Evolutionary conservation across 2,888 invertebrate species (phyloP), one percentile per base, ranked within the genome.

Genomic region (Isoperla grammatica): DNA sequence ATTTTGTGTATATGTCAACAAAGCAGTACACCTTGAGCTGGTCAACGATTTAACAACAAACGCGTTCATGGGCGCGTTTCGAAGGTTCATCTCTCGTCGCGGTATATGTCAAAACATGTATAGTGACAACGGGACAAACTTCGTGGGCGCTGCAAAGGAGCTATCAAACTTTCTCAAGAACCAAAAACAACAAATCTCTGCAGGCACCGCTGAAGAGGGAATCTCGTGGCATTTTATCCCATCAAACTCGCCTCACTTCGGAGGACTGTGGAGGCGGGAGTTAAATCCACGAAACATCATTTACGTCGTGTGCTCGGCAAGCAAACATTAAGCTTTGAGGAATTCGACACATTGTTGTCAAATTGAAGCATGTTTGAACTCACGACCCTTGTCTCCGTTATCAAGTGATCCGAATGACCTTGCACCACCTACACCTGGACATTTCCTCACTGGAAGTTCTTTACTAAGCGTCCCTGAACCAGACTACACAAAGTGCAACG

Each of bases 251-350:
- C 71, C 70, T 1, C 66, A 70, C 55, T 69, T 70, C 53, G 72
- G 72, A 5, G 72, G 72, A 12, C 43, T 72, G 13, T 72, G 71
- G 73, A 73, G 59, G 67, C 70, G 2, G 69, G 67, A 6, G 67
- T 73, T 8, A 71, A 69, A 48, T 67, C 67, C 0, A 59, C 67
- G 2, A 73, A 74, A 64, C 61, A 55, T 59, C 71, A 71, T 63
- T 55, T 72, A 19, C 63, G 62, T 20, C 63, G 69, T 22, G 61
- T 70, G 29, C 29, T 29, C 29, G 29, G 29, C 29, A 29, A 29
- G 4, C 29, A 29, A 29, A 29, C 8, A 6, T 54, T 71, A 3
- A 71, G 67, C 2, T 69, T 62, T 56, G 71, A 72, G 60, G 68
- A 72, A 46, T 63, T 71, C 48, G 23, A 57, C 13, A 73, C 71